A percentile compares a stretch with the other conserved stretches of the same genome.
Conservation (phyloP, 2,888 invertebrate genomes). For the Zygaena filipendulae region DNA sequence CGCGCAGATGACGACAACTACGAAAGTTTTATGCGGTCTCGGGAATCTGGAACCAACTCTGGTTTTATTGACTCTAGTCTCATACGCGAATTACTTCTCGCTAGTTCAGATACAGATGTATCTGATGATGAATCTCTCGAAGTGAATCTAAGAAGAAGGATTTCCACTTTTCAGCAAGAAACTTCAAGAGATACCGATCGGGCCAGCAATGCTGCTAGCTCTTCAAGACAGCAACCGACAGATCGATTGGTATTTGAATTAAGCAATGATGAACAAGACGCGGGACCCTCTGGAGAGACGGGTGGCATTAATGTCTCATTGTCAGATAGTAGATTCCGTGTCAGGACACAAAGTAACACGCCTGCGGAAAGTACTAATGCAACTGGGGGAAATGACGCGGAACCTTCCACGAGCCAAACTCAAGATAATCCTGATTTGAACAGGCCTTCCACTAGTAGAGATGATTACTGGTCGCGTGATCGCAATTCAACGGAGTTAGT, state of each 20-base stretch:
- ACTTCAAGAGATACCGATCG: slow-evolving; percentile 22
- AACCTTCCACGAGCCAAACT: slow-evolving; percentile 16
- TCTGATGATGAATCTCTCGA: slow-evolving; percentile 49
- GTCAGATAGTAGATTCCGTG: slow-evolving; percentile 40
- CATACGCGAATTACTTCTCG: slow-evolving; percentile 34
- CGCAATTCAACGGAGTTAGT: slow-evolving; percentile 40
- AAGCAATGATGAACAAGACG: slow-evolving; percentile 23
- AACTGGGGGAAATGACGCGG: slow-evolving; percentile 17
- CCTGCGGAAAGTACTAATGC: slow-evolving; percentile 19
- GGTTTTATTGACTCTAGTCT: slow-evolving; percentile 28
- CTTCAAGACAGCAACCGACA: slow-evolving; percentile 22
- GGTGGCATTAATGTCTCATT: slow-evolving; percentile 31
- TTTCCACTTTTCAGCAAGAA: slow-evolving; percentile 41
- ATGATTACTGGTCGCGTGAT: slow-evolving; percentile 35
- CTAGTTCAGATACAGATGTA: slow-evolving; percentile 54
- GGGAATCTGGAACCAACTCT: slow-evolving; percentile 14
- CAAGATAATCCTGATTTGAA: slow-evolving; percentile 21
- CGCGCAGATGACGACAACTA: slow-evolving; percentile 36
- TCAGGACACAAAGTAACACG: slow-evolving; percentile 32
- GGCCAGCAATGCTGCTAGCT: slow-evolving; percentile 8
- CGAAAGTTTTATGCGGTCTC: slow-evolving; percentile 21
- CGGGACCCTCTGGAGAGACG: slow-evolving; percentile 20
- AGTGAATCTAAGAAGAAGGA: slow-evolving; percentile 50
- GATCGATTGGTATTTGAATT: slow-evolving; percentile 41
- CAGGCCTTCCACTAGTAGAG: slow-evolving; percentile 45